Percentiles rank a stretch among this genome's conserved stretches.
phyloP scores from a whole-genome alignment of 2,113 vertebrate genomes.

The Phalacrocorax brasilianus region DNA sequence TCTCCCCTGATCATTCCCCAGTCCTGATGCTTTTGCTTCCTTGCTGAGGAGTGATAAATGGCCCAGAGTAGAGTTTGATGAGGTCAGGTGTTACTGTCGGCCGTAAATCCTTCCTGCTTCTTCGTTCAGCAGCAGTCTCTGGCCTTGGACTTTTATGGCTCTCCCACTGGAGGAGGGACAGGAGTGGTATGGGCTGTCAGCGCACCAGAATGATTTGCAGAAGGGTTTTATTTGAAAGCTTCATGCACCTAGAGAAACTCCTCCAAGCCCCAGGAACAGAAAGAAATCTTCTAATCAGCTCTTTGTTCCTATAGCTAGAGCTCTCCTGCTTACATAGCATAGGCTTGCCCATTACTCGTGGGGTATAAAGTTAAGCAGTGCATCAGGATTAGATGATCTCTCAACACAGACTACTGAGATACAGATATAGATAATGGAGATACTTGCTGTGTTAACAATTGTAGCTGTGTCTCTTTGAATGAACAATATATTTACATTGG shows the following conservation, averaged over 20 bases:
- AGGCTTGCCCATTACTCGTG: rapidly evolving
- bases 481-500: background rate
- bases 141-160: constrained; percentile 44
- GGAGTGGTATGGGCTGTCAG: background rate
- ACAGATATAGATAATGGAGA: background rate
- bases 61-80: constrained; percentile 35
- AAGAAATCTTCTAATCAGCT: background rate
- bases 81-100: constrained; percentile 25
- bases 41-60: constrained; percentile 20
- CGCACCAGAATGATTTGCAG: background rate
- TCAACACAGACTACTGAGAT: background rate
- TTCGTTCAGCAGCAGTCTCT: constrained; percentile 3
- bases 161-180: constrained; percentile 1
- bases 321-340: rapidly evolving
- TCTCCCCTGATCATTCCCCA: background rate
- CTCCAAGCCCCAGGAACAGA: background rate
- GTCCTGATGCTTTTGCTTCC: background rate
- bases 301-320: background rate
- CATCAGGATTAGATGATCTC: background rate
- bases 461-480: background rate
- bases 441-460: background rate
- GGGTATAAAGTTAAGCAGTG: background rate
- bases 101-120: constrained; percentile 49
- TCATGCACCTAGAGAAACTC: background rate
- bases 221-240: background rate